Conservation (phyloP, 1,140 invertebrate genomes). For the Dolichoris vasculosae region DNA sequence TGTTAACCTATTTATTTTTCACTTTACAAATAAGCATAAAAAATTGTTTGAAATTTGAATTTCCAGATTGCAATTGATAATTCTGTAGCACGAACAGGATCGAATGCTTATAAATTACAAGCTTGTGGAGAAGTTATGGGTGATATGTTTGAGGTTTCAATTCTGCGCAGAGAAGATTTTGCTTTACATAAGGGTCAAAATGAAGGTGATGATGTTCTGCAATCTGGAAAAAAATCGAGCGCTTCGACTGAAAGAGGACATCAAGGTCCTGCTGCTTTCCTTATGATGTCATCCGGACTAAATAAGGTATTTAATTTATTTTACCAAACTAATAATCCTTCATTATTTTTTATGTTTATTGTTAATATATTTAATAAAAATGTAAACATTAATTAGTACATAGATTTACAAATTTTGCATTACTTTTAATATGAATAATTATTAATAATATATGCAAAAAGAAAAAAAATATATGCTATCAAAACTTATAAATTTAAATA, state of each 20-base stretch:
- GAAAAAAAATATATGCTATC: no score
- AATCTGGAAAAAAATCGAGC: constrained; percentile 83
- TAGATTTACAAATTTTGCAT: no score
- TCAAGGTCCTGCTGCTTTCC: constrained; percentile 91
- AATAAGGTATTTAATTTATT: constrained; percentile 79
- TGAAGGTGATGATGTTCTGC: constrained; percentile 92
- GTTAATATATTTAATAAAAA: no score
- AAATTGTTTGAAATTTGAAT: not conserved
- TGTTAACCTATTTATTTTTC: no score
- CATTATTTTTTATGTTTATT: not conserved
- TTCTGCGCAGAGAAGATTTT: constrained; percentile 90
- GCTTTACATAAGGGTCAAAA: constrained; percentile 82
- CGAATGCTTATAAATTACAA: constrained; percentile 81
- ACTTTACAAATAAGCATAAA: not conserved
- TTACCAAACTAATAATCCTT: not conserved
- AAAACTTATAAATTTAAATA: no score
- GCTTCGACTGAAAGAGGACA: constrained; percentile 84
- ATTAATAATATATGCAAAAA: no score
- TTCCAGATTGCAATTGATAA: constrained; percentile 88
- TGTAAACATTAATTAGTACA: no score
- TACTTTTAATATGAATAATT: no score
- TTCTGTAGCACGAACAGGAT: constrained; percentile 83
- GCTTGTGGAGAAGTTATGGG: constrained; percentile 84
- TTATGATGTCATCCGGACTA: constrained; percentile 89
- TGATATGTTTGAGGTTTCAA: constrained; percentile 94